A percentile compares a stretch with the other conserved stretches of the same genome.
Conservation (phyloP, 2,888 invertebrate species). For the Andrena fulva region DNA sequence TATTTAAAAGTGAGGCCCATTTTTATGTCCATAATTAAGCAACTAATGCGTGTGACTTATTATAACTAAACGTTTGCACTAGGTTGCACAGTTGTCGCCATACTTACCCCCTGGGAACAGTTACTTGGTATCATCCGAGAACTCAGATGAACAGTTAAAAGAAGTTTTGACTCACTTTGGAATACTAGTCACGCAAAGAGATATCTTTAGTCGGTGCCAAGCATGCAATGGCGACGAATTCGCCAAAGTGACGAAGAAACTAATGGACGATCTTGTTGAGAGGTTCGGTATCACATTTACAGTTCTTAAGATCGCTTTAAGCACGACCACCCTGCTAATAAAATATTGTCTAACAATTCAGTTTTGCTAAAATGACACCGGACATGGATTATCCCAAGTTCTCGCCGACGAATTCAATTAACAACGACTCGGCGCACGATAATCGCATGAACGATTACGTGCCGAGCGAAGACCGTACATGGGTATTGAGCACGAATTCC, state of each 20-base stretch:
- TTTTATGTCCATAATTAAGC: constrained; percentile 6
- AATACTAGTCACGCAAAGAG: constrained; percentile 87
- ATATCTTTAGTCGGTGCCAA: constrained; percentile 91
- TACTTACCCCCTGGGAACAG: constrained; percentile 87
- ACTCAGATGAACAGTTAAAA: constrained; percentile 88
- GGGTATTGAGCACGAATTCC: constrained; percentile 81
- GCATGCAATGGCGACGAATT: constrained; percentile 86
- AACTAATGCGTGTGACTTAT: not conserved
- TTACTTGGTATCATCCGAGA: constrained; percentile 87
- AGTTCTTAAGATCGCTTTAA: not conserved
- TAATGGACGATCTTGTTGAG: constrained; percentile 82
- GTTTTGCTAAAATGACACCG: constrained; percentile 30
- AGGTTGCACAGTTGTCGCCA: constrained; percentile 74
- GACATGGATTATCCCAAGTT: not conserved
- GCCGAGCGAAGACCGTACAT: constrained; percentile 67
- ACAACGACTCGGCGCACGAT: not conserved
- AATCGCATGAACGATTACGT: not conserved
- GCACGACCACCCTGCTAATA: not conserved
- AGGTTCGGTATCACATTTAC: constrained; percentile 56
- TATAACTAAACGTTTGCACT: constrained; percentile 1
- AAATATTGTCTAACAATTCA: constrained; percentile 27
- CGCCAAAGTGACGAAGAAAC: constrained; percentile 82
- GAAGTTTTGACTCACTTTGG: constrained; percentile 89
- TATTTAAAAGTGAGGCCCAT: constrained; percentile 83
- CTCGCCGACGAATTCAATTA: not conserved